These are phyloP conservation scores for Andrena trimmerana DNA, from an alignment of 2,888 invertebrate genomes.

Conservation along the genomic window DNA sequence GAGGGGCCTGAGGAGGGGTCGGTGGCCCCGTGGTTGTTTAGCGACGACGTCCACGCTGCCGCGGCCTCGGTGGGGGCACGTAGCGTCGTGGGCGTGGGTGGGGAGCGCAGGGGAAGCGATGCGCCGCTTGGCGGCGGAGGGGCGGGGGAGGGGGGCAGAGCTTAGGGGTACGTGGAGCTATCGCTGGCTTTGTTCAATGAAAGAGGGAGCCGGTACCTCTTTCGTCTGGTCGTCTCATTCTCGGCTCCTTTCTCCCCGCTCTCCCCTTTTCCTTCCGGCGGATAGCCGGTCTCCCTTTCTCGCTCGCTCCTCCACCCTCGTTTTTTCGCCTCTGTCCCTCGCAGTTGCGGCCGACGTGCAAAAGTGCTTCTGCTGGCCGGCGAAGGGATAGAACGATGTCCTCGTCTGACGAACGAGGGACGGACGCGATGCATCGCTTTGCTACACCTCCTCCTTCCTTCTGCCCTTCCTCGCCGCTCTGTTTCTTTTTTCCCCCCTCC, in stretches of 20 bases:
- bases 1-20: slow-evolving; percentile 79
- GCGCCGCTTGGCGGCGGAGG: slow-evolving; percentile 1
- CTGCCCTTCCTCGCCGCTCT: neutral
- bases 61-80: slow-evolving; percentile 61
- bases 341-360: slow-evolving; percentile 37
- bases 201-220: slow-evolving; percentile 47
- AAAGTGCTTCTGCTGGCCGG: slow-evolving; percentile 45
- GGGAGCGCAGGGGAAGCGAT: slow-evolving; percentile 29
- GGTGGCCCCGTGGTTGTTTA: slow-evolving; percentile 79
- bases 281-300: neutral
- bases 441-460: neutral
- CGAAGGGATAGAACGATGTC: slow-evolving; percentile 46
- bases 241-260: slow-evolving; percentile 8
- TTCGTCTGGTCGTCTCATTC: slow-evolving; percentile 39
- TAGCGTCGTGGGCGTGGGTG: slow-evolving; percentile 54
- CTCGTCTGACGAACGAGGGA: slow-evolving; percentile 42
- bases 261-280: neutral
- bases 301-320: slow-evolving; percentile 22
- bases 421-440: slow-evolving; percentile 13
- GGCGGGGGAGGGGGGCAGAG: slow-evolving; percentile 27
- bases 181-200: slow-evolving; percentile 54
- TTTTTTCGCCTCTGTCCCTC: slow-evolving; percentile 23
- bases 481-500: neutral
- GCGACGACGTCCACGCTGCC: slow-evolving; percentile 71
- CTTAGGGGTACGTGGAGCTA: slow-evolving; percentile 41